Evolutionary conservation across 2,113 vertebrate genomes (phyloP).

Genomic region (Brachyhypopomus occidentalis): DNA sequence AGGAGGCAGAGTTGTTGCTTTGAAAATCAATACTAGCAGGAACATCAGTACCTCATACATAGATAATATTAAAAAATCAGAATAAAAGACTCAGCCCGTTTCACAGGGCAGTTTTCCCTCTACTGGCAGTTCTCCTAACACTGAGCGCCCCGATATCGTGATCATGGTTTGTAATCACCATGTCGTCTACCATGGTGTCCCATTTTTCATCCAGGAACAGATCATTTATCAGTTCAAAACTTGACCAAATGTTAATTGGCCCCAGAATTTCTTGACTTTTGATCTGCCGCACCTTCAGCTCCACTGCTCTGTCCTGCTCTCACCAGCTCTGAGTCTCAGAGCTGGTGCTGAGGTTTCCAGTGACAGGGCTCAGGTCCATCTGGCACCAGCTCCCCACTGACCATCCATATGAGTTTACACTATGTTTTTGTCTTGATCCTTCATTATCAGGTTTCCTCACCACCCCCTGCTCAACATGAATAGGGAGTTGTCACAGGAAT

Average conservation of each 20-base stretch:
- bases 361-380: neutral
- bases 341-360: neutral
- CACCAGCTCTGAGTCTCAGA: neutral
- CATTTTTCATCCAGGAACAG: too few relatives aligned
- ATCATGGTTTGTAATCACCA: too few relatives aligned
- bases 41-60: neutral
- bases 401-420: conserved; percentile 26
- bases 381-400: neutral
- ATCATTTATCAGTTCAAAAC: neutral
- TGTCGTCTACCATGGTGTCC: too few relatives aligned
- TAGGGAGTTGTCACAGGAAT: conserved; percentile 21
- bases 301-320: neutral
- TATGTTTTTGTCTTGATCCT: conserved; percentile 36
- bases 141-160: too few relatives aligned
- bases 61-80: neutral
- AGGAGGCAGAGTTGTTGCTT: neutral
- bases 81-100: too few relatives aligned
- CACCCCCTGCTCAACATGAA: conserved; percentile 33
- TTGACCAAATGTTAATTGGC: neutral
- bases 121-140: too few relatives aligned
- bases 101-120: too few relatives aligned
- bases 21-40: neutral
- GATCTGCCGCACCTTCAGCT: neutral
- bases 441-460: conserved; percentile 38
- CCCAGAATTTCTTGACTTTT: neutral